Evolutionary conservation across 2,888 invertebrate genomes (phyloP).

Genomic region (Nycteola revayana): DNA sequence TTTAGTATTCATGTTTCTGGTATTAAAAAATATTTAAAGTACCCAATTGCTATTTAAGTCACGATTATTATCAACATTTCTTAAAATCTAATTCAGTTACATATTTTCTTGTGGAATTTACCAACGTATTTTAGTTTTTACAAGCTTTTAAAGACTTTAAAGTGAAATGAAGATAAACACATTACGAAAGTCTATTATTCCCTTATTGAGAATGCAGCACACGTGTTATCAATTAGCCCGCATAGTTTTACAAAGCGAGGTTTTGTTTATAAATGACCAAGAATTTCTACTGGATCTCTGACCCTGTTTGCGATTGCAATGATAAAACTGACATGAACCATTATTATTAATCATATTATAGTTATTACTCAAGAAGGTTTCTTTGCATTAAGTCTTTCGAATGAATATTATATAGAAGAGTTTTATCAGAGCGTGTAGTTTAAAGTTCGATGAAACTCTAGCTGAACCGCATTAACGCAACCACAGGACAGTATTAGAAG

Average conservation of each 20-base stretch:
- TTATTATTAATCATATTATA: background rate
- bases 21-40: slow-evolving; percentile 18
- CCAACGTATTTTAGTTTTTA: too few relatives aligned
- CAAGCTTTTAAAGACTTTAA: too few relatives aligned
- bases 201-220: slow-evolving; percentile 47
- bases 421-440: slow-evolving; percentile 26
- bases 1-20: slow-evolving; percentile 25
- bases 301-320: slow-evolving; percentile 33
- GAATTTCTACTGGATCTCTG: slow-evolving; percentile 38
- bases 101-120: too few relatives aligned
- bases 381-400: slow-evolving; percentile 8
- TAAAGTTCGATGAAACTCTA: slow-evolving; percentile 36
- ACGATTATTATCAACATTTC: slow-evolving; percentile 5
- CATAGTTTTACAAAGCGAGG: slow-evolving; percentile 52
- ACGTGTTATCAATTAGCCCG: slow-evolving; percentile 60
- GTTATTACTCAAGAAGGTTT: too few relatives aligned
- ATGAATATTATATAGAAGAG: slow-evolving; percentile 10
- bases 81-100: too few relatives aligned
- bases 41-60: slow-evolving; percentile 25
- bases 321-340: slow-evolving; percentile 8
- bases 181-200: slow-evolving; percentile 42
- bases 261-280: slow-evolving; percentile 47
- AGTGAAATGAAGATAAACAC: slow-evolving; percentile 27
- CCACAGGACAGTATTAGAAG: slow-evolving; percentile 39
- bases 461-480: slow-evolving; percentile 35